phyloP scores from a whole-genome alignment of 1,140 invertebrate species.

The Penaeus indicus region DNA sequence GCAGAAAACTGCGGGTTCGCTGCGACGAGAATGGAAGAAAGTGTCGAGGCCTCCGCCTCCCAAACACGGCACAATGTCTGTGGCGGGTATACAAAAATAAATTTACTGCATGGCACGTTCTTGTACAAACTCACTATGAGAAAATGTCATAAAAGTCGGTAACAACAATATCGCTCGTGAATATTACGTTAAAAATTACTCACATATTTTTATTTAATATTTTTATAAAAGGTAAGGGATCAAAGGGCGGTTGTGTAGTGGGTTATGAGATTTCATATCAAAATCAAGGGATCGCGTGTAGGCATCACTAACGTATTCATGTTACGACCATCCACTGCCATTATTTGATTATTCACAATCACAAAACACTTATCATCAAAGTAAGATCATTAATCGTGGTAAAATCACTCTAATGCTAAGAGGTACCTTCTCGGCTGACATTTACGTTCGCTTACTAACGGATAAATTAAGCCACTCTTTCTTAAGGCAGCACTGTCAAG shows the following conservation, averaged over 20 bases:
- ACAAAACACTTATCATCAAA: too few species aligned
- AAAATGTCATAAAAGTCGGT: too few species aligned
- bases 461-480: too few species aligned
- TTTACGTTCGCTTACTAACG: too few species aligned
- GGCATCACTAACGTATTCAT: neutral
- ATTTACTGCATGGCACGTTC: neutral
- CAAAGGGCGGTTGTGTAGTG: slow-evolving; percentile 12
- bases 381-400: too few species aligned
- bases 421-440: too few species aligned
- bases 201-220: neutral
- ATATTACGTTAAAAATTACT: neutral
- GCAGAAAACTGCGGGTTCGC: neutral
- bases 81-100: neutral
- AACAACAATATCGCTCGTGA: neutral
- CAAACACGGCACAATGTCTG: neutral
- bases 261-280: slow-evolving; percentile 6
- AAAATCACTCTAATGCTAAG: too few species aligned
- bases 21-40: neutral
- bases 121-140: too few species aligned
- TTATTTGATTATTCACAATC: too few species aligned
- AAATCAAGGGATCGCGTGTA: neutral
- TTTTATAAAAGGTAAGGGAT: neutral
- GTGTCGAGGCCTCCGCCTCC: slow-evolving; percentile 15
- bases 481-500: too few species aligned
- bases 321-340: too few species aligned